Evolutionary conservation across 2,797 vertebrate species (phyloP).

Genomic region (Schizothorax lantsangensis): DNA sequence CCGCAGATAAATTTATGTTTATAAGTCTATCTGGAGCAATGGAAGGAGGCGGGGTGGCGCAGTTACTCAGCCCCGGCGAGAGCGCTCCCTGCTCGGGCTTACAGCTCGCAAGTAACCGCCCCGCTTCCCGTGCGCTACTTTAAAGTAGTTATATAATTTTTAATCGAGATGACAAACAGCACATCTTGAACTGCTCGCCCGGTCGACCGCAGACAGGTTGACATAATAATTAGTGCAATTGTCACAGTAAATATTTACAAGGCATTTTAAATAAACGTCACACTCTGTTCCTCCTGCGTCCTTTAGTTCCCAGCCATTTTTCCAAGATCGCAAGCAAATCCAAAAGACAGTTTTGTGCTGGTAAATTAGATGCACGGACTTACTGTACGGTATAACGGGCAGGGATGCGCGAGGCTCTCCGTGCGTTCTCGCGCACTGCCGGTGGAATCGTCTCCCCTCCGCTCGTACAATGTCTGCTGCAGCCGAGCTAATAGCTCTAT

Average conservation of each 20-base stretch:
- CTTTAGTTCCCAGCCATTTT: conserved; percentile 75
- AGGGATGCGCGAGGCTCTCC: conserved; percentile 81
- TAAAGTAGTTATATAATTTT: conserved; percentile 65
- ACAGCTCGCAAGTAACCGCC: conserved; percentile 66
- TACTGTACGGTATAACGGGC: conserved; percentile 88
- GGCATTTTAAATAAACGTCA: conserved; percentile 69
- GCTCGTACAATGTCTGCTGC: conserved; percentile 91
- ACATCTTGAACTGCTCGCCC: background rate
- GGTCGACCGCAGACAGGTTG: conserved; percentile 43
- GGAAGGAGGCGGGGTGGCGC: conserved; percentile 75
- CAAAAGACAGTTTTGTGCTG: conserved; percentile 58
- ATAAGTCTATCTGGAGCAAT: conserved; percentile 8
- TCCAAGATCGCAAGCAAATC: conserved; percentile 32
- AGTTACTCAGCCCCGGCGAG: conserved; percentile 73
- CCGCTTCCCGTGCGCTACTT: conserved; percentile 60
- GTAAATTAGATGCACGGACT: conserved; percentile 75
- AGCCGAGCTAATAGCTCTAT: conserved; percentile 79
- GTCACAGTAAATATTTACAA: conserved; percentile 71
- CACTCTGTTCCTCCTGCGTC: conserved; percentile 71
- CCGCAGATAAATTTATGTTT: background rate
- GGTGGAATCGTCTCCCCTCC: conserved; percentile 88
- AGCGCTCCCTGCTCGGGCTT: conserved; percentile 73
- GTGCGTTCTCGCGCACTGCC: conserved; percentile 84
- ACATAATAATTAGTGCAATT: conserved; percentile 65
- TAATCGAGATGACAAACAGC: conserved; percentile 65